A percentile compares a stretch with the other conserved stretches of the same genome.
phyloP scores from a whole-genome alignment of 2,888 invertebrate species.

The Apomyelois bistriatella region DNA sequence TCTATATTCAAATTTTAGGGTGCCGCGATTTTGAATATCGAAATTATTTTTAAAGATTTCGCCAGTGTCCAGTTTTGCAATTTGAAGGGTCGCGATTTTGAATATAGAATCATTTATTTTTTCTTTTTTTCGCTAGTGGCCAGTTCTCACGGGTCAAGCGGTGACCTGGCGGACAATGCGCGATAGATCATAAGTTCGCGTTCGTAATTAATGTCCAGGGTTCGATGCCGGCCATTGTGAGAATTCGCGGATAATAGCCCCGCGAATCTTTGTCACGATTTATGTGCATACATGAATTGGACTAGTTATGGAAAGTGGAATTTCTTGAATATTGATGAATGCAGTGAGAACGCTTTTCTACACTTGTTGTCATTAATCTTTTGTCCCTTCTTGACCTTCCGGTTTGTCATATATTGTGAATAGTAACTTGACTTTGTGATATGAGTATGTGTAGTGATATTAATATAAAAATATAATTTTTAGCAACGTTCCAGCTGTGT shows the following conservation, averaged over 20 bases:
- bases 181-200: conserved; percentile 55
- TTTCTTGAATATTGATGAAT: conserved; percentile 75
- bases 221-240: conserved; percentile 49
- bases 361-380: conserved; percentile 66
- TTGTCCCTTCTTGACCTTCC: conserved; percentile 53
- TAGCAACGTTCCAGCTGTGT: no score
- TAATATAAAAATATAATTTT: no score
- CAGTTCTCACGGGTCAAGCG: conserved; percentile 77
- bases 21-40: conserved; percentile 57
- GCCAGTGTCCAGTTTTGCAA: conserved; percentile 62
- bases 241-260: conserved; percentile 61
- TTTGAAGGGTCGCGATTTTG: conserved; percentile 71
- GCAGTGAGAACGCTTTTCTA: conserved; percentile 20
- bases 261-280: conserved; percentile 54
- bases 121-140: conserved; percentile 38
- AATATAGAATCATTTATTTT: conserved; percentile 48
- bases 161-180: conserved; percentile 67
- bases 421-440: background rate
- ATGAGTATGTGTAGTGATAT: background rate
- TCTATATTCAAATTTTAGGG: conserved; percentile 78
- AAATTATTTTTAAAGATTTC: conserved; percentile 42
- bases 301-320: conserved; percentile 65
- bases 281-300: conserved; percentile 48
- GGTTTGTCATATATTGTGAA: conserved; percentile 30
- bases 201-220: conserved; percentile 74